These are phyloP conservation scores for Lacerta agilis DNA, from an alignment of 2,797 vertebrate species.

Conservation along the genomic window DNA sequence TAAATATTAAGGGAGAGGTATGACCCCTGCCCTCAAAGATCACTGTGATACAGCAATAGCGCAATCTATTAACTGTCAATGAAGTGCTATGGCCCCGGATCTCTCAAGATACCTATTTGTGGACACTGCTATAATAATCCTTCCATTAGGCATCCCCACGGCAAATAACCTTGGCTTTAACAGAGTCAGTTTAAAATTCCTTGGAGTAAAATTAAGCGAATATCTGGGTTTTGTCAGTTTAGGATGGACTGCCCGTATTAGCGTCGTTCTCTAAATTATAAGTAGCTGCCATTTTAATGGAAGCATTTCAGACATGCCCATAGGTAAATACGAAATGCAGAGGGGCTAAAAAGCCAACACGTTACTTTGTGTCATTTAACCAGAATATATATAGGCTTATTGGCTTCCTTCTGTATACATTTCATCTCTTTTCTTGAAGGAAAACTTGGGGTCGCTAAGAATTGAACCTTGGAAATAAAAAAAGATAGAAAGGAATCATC, in stretches of 20 bases:
- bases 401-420: constrained; percentile 57
- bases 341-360: constrained; percentile 58
- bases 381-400: constrained; percentile 59
- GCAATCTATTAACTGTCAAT: constrained; percentile 84
- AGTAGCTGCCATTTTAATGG: constrained; percentile 75
- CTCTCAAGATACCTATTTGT: constrained; percentile 85
- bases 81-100: constrained; percentile 73
- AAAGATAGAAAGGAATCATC: constrained; percentile 17
- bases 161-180: constrained; percentile 89
- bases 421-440: constrained; percentile 59
- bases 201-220: constrained; percentile 84
- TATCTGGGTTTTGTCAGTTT: constrained; percentile 83
- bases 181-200: constrained; percentile 92
- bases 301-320: constrained; percentile 76
- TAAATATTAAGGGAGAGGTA: constrained; percentile 85
- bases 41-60: constrained; percentile 82
- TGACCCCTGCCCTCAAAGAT: constrained; percentile 85
- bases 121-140: constrained; percentile 88
- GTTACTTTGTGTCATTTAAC: constrained; percentile 61
- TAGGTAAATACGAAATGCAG: constrained; percentile 79
- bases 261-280: constrained; percentile 77
- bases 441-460: constrained; percentile 54
- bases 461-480: constrained; percentile 41
- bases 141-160: constrained; percentile 88
- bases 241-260: constrained; percentile 77